Evolutionary conservation across 2,888 invertebrate genomes (phyloP), one percentile per base, ranked within the genome.

Genomic region (Proisotoma minuta): DNA sequence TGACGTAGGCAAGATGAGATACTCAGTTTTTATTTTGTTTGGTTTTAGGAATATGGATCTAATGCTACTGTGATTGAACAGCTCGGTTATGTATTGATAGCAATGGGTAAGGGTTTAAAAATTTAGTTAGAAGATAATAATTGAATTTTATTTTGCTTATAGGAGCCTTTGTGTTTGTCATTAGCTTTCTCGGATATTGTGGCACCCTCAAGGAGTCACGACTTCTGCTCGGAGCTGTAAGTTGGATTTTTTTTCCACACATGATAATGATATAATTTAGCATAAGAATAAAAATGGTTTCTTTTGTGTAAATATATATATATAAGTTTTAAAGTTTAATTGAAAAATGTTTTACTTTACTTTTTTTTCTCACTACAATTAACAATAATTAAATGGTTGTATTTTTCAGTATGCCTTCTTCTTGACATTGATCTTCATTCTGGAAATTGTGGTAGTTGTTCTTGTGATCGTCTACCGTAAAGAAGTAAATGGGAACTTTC

Each of bases 151-250:
- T n/a, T n/a, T n/a, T n/a, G n/a, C n/a, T n/a, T n/a, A n/a, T n/a
- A n/a, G n/a, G 87, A 67, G 84, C 84, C 27, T 81, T 86, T 70
- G 84, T 87, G 78, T 87, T 87, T 77, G 76, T 87, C 63, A 82
- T 87, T 74, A 86, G 86, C 75, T 86, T 87, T 77, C 78, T 87
- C 72, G 87, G 87, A 27, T 86, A 86, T 76, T 85, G 86, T 75
- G 86, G 86, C 48, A 85, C 86, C 57, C 81, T 85, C 76, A 81
- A 84, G 74, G 85, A 86, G 76, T 85, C 84, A 43, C 82, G 84
- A 71, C 85, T 86, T 76, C 81, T 87, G 71, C 80, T 87, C 24
- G 83, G 84, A 57, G 81, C 84, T 76, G 87, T 87, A 80, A 84
- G 85, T 83, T 34, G 34, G 34, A 15, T 15, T 34, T 34, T 34